phyloP scores from a whole-genome alignment of 1,140 invertebrate species.

The Dendroctonus valens region DNA sequence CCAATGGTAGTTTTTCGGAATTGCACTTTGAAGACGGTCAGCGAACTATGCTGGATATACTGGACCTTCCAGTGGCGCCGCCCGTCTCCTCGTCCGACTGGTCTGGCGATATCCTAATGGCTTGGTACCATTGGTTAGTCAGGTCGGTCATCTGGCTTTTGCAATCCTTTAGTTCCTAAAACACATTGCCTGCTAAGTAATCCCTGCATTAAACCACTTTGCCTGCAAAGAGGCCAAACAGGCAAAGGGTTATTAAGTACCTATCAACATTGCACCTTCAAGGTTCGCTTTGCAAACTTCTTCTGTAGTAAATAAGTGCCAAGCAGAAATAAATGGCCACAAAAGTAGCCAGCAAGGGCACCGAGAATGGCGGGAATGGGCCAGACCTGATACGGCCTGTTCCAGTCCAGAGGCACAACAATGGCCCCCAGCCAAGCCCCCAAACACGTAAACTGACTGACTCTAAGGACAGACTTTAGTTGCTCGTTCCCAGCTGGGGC shows the following conservation, averaged over 20 bases:
- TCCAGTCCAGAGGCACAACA: constrained; percentile 90
- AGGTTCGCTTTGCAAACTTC: constrained; percentile 9
- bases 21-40: constrained; percentile 35
- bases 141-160: constrained; percentile 94
- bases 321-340: constrained; percentile 30
- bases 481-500: constrained; percentile 53
- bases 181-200: background rate
- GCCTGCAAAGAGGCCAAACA: too few relatives aligned
- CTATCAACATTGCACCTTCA: constrained; percentile 12
- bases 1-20: constrained; percentile 8
- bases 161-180: constrained; percentile 89
- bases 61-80: constrained; percentile 44
- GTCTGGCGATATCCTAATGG: constrained; percentile 77
- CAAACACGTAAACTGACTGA: constrained; percentile 62
- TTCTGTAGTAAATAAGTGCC: constrained; percentile 6
- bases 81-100: constrained; percentile 64
- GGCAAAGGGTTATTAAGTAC: too few relatives aligned
- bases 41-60: constrained; percentile 50
- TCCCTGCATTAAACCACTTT: background rate
- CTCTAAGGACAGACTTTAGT: constrained; percentile 58
- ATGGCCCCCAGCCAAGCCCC: constrained; percentile 88
- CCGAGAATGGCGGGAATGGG: constrained; percentile 74
- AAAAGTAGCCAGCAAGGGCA: constrained; percentile 63
- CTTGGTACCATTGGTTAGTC: constrained; percentile 96
- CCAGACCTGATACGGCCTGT: constrained; percentile 84